A percentile compares a stretch with the other conserved stretches of the same genome.
Evolutionary conservation across 2,113 vertebrate genomes (phyloP).

Genomic region (Perca flavescens): DNA sequence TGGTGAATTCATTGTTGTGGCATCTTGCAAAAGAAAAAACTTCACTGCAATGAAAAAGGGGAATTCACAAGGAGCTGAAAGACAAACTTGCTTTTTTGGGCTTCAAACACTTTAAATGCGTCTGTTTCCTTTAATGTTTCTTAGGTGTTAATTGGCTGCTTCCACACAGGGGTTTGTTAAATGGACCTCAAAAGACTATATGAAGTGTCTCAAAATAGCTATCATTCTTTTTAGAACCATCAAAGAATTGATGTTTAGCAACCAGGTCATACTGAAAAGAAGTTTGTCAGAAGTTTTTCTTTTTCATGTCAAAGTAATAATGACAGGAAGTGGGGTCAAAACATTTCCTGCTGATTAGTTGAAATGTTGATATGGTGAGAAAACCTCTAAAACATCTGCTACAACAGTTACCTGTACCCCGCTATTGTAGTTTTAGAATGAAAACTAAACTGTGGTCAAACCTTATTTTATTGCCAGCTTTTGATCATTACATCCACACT

Average conservation of each 20-base stretch:
- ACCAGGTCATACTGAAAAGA: constrained; percentile 33
- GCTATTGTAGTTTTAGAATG: neutral
- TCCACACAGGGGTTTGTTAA: constrained; percentile 46
- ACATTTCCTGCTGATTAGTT: constrained; percentile 25
- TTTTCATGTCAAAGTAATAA: neutral
- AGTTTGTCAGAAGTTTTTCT: neutral
- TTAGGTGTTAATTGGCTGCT: constrained; percentile 68
- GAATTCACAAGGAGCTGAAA: constrained; percentile 44
- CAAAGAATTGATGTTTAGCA: neutral
- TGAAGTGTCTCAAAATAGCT: constrained; percentile 27
- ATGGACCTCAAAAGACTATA: constrained; percentile 38
- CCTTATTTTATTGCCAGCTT: constrained; percentile 9
- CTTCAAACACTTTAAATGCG: constrained; percentile 46
- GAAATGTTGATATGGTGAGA: constrained; percentile 2
- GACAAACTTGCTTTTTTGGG: constrained; percentile 21
- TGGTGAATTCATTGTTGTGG: constrained; percentile 35
- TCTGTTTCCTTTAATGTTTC: constrained; percentile 45
- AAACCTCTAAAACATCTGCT: constrained; percentile 12
- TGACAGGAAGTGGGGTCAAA: constrained; percentile 22
- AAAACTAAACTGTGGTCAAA: constrained; percentile 15
- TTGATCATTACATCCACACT: constrained; percentile 25
- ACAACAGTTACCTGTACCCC: neutral
- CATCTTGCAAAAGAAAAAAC: constrained; percentile 21
- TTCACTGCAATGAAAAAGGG: constrained; percentile 32
- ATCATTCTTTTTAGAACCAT: constrained; percentile 27